Conservation (phyloP, 2,113 vertebrate genomes). For the Passer montanus region DNA sequence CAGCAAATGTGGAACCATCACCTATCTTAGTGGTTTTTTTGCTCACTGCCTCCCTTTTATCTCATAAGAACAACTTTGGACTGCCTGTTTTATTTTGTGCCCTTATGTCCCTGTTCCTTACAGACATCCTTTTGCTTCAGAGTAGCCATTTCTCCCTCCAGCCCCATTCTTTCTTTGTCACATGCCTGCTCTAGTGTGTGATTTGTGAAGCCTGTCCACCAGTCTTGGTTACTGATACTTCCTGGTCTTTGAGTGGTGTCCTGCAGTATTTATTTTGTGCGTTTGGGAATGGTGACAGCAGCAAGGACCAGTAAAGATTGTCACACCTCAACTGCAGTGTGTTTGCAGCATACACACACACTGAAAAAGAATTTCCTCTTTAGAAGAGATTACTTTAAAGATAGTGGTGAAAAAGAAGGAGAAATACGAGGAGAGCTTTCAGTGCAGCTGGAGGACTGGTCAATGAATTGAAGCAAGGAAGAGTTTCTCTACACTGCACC, state of each 20-base stretch:
- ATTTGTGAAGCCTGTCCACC: background rate
- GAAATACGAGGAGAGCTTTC: background rate
- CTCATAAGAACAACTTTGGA: background rate
- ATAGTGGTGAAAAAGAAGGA: background rate
- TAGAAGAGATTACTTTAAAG: background rate
- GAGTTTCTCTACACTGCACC: background rate
- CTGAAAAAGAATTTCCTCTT: background rate
- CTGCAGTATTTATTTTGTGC: background rate
- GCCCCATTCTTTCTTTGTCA: background rate
- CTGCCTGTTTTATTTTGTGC: background rate
- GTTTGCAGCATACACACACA: fast-evolving
- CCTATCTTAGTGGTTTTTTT: background rate
- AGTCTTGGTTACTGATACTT: background rate
- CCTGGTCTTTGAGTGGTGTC: background rate
- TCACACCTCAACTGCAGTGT: fast-evolving
- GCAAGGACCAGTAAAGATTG: too few species aligned
- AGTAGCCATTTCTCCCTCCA: background rate
- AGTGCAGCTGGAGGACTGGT: background rate
- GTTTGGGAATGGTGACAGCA: background rate
- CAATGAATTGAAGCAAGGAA: background rate
- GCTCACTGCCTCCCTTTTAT: background rate
- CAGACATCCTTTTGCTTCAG: background rate
- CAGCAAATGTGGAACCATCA: too few species aligned
- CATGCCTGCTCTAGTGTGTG: background rate
- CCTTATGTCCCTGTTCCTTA: background rate